phyloP scores from a whole-genome alignment of 2,888 invertebrate species.

The Eupithecia centaureata region DNA sequence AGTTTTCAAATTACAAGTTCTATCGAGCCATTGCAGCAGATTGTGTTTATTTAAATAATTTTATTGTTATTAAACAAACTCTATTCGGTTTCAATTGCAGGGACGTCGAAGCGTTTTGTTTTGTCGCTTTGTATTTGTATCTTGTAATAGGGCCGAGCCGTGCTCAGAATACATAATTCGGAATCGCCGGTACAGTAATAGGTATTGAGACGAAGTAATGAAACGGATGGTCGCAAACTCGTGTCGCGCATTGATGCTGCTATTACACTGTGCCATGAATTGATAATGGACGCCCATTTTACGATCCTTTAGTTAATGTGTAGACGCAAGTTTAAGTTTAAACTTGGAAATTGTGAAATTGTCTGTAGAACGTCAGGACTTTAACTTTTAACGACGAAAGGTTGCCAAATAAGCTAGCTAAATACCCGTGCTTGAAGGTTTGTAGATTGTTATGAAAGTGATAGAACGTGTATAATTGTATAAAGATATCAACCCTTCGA shows the following conservation, averaged over 20 bases:
- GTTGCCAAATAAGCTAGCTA: neutral
- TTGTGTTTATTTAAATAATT: conserved; percentile 37
- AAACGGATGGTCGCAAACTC: conserved; percentile 32
- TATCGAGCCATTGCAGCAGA: conserved; percentile 14
- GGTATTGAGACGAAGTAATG: conserved; percentile 32
- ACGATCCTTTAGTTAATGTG: conserved; percentile 5
- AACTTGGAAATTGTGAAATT: neutral
- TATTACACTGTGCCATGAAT: conserved; percentile 28
- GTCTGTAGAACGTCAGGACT: neutral
- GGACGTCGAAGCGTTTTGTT: conserved; percentile 63
- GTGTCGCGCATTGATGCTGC: conserved; percentile 21
- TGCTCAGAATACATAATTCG: conserved; percentile 65
- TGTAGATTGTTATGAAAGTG: neutral
- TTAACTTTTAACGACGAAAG: neutral
- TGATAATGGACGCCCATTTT: conserved; percentile 15
- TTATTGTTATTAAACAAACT: conserved; percentile 50
- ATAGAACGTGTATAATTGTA: too few relatives aligned
- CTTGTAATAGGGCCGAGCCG: conserved; percentile 69
- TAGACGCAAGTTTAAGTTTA: neutral
- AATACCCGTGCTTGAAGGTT: neutral
- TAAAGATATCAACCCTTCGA: too few relatives aligned
- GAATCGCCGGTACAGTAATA: conserved; percentile 33
- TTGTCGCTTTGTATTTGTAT: conserved; percentile 74
- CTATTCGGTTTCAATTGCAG: conserved; percentile 63
- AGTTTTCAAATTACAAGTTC: conserved; percentile 5